These are phyloP conservation scores for Chalcis sispes DNA, from an alignment of 2,888 invertebrate species.

Conservation along the genomic window DNA sequence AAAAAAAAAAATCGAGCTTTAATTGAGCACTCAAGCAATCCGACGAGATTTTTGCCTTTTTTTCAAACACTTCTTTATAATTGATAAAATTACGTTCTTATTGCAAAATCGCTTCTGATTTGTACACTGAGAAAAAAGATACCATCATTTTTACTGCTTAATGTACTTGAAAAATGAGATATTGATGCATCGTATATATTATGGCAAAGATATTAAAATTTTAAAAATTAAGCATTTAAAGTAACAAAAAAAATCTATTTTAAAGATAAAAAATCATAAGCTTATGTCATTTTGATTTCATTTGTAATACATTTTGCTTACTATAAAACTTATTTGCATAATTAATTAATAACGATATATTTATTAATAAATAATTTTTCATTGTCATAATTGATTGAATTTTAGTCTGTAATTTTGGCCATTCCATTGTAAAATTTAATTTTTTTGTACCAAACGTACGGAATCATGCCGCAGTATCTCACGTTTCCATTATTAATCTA, in stretches of 20 bases:
- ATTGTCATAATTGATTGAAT: not conserved
- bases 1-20: slow-evolving; percentile 22
- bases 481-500: no score
- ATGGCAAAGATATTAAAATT: not conserved
- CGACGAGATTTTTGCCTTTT: slow-evolving; percentile 2
- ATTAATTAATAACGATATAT: slow-evolving; percentile 14
- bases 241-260: no score
- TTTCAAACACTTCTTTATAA: slow-evolving; percentile 8
- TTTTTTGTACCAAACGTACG: no score
- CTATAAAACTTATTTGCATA: not conserved
- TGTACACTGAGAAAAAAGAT: slow-evolving; percentile 36
- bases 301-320: not conserved
- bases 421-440: slow-evolving; percentile 1
- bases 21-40: slow-evolving; percentile 25
- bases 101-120: slow-evolving; percentile 19
- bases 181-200: not conserved
- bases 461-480: no score
- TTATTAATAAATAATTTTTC: not conserved
- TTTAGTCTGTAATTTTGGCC: not conserved
- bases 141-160: slow-evolving; percentile 25
- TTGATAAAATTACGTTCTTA: slow-evolving; percentile 29
- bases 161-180: not conserved
- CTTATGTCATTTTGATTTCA: not conserved
- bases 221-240: no score
- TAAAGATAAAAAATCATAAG: no score